These are phyloP conservation scores for Prochilodus magdalenae DNA, from an alignment of 2,113 vertebrate genomes.

Conservation along the genomic window DNA sequence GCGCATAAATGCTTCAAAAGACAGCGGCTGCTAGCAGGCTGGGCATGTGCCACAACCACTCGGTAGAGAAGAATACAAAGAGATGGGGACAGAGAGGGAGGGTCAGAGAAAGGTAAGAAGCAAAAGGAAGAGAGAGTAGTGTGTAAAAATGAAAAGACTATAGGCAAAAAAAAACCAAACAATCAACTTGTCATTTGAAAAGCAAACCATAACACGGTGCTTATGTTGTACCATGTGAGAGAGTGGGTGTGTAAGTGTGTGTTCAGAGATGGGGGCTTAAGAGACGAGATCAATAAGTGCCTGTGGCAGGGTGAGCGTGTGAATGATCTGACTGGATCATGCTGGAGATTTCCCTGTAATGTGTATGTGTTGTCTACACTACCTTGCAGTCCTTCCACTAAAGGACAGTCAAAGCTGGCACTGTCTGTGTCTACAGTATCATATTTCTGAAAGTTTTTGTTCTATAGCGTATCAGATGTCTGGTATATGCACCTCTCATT, in stretches of 20 bases:
- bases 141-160: constrained; percentile 1
- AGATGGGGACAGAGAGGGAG: neutral
- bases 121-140: neutral
- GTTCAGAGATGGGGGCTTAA: constrained; percentile 17
- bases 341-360: constrained; percentile 35
- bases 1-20: constrained; percentile 63
- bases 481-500: too few species aligned
- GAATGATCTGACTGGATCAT: constrained; percentile 50
- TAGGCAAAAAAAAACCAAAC: constrained; percentile 2
- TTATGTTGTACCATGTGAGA: constrained; percentile 17
- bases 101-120: neutral
- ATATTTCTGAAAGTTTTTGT: neutral
- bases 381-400: neutral
- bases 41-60: constrained; percentile 29
- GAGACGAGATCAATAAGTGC: constrained; percentile 44
- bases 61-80: neutral
- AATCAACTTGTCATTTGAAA: neutral
- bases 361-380: neutral
- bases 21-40: constrained; percentile 65
- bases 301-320: constrained; percentile 43
- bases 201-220: neutral
- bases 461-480: neutral
- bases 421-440: neutral
- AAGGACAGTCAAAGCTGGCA: neutral
- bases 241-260: constrained; percentile 24